phyloP scores from a whole-genome alignment of 2,797 vertebrate genomes.

The Buphagus erythrorhynchus region DNA sequence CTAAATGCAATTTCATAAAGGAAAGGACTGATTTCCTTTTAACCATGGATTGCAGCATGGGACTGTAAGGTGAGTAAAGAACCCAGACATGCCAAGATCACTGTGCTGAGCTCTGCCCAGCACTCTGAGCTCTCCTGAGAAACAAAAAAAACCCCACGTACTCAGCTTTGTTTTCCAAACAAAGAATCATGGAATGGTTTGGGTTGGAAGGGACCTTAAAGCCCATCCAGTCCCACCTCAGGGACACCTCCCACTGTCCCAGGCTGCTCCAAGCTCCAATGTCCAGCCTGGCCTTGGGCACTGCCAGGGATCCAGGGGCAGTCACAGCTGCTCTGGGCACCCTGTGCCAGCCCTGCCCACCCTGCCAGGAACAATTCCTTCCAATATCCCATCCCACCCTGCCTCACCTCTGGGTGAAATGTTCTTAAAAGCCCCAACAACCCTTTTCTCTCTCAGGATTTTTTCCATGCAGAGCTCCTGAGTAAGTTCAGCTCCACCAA shows the following conservation, averaged over 20 bases:
- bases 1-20: neutral
- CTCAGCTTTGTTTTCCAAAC: neutral
- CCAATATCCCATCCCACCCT: rapidly evolving
- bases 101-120: rapidly evolving
- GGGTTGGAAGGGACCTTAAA: neutral
- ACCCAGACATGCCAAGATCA: neutral
- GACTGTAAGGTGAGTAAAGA: neutral
- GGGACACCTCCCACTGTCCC: neutral
- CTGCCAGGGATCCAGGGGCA: neutral
- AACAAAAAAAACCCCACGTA: rapidly evolving
- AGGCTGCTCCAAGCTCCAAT: neutral
- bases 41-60: rapidly evolving
- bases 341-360: neutral
- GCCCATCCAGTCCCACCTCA: rapidly evolving
- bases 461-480: neutral
- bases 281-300: neutral
- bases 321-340: neutral
- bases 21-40: neutral
- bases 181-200: neutral
- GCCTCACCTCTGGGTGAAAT: neutral
- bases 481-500: neutral
- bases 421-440: neutral
- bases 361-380: neutral
- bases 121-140: neutral
- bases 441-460: neutral